Evolutionary conservation across 1,140 invertebrate genomes (phyloP), one percentile per base, ranked within the genome.

Genomic region (Drosophila busckii): DNA sequence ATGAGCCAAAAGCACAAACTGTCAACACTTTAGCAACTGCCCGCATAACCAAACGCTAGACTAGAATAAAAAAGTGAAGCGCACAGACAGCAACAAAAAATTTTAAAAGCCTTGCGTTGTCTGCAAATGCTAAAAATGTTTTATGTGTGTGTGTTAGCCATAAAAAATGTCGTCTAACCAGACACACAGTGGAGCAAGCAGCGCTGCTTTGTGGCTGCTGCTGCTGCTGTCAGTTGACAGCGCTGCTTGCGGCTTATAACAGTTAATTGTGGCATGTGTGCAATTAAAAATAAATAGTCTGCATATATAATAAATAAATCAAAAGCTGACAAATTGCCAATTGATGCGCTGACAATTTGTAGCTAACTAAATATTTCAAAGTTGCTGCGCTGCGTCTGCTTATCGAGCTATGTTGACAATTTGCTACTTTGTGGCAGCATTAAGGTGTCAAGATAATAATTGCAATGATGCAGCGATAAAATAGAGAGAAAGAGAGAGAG

Each of bases 91-190:
- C 22, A 45, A 28, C 16, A 29, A 54, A 38, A 32, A 56, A 35
- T 56, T 62, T 56, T 62, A 49, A 62, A 48, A 62, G 52, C 53
- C 28, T 35, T 9, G 5, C 44, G 59, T n/a, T n/a, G n/a, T 62
- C 59, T 62, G 59, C 52, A 49, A 62, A 62, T 62, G 52, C 59
- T 62, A 62, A 62, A 62, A 62, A 62, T 62, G 37, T 62, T 62
- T 62, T 62, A 62, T 62, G 52, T 25, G 34, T 16, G n/a, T 37
- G n/a, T 20, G 17, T 20, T 37, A n/a, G 19, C 25, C 58, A 49
- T 41, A 48, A 56, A 58, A 62, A 62, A 62, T 62, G 59, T 42
- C 22, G 59, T 62, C 52, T 46, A 62, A 62, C 59, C 59, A 56
- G 52, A 55, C 42, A n/a, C n/a, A n/a, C n/a, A 54, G 23, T 54